Evolutionary conservation across 2,113 vertebrate genomes (phyloP).

Genomic region (Gymnogyps californianus): DNA sequence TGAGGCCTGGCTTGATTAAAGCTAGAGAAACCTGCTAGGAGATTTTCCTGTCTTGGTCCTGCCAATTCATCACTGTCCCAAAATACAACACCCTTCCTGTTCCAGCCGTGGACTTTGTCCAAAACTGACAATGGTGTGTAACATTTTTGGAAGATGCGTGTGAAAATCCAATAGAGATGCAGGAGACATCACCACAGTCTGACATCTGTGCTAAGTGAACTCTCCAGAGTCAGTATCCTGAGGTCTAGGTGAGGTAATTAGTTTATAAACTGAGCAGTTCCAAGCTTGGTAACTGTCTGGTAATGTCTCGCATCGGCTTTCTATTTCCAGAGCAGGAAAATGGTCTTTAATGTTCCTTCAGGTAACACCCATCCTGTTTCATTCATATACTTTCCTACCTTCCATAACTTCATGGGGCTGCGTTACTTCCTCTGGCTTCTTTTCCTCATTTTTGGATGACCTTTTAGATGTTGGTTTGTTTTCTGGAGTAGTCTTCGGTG

Average conservation of each 20-base stretch:
- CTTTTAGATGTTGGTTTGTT: constrained; percentile 69
- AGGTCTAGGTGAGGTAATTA: not conserved
- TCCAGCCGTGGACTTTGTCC: not conserved
- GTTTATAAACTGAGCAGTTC: not conserved
- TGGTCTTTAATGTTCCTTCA: not conserved
- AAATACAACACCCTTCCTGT: not conserved
- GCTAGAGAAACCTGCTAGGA: not conserved
- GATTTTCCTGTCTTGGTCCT: not conserved
- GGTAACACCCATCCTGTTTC: constrained; percentile 40
- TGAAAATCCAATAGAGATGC: not conserved
- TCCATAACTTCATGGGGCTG: constrained; percentile 68
- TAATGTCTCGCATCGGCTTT: not conserved
- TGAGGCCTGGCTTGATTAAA: not conserved
- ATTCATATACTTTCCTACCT: constrained; percentile 64
- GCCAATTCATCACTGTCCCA: not conserved
- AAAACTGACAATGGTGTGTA: not conserved
- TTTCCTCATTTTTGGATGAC: constrained; percentile 63
- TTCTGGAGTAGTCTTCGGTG: constrained; percentile 21
- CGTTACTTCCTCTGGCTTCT: constrained; percentile 58
- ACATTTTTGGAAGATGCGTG: not conserved
- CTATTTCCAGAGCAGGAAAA: constrained; percentile 30
- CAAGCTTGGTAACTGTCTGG: constrained; percentile 29
- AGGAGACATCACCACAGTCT: not conserved
- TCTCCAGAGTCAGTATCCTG: not conserved
- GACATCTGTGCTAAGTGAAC: not conserved